Percentiles rank a stretch among this genome's conserved stretches.
These are phyloP conservation scores for Neodon shergylaensis DNA, from an alignment of 2,113 vertebrate genomes.

Conservation along the genomic window DNA sequence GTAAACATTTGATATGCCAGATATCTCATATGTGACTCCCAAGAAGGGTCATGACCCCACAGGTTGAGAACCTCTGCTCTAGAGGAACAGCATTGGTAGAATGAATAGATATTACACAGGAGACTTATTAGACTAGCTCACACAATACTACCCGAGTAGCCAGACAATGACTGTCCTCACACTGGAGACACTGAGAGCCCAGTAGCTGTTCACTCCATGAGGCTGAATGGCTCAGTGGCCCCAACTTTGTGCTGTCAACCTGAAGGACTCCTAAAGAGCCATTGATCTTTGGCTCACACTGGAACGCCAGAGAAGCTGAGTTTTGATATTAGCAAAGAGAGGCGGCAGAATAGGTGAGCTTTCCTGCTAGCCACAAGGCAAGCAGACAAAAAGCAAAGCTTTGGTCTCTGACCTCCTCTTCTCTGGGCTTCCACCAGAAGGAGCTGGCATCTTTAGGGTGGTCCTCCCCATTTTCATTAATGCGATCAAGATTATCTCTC, in stretches of 20 bases:
- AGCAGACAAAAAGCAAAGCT: background rate
- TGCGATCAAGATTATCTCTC: background rate
- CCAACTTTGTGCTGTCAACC: background rate
- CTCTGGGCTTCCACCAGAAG: background rate
- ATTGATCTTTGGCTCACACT: background rate
- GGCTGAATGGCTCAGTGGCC: background rate
- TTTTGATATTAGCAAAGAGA: background rate
- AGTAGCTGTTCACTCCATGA: background rate
- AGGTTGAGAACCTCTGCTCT: background rate
- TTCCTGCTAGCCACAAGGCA: background rate
- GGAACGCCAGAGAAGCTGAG: background rate
- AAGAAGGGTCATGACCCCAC: background rate
- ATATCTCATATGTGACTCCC: background rate
- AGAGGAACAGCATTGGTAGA: background rate
- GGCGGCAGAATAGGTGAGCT: background rate
- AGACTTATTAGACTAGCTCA: background rate
- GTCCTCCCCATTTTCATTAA: background rate
- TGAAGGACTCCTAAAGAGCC: background rate
- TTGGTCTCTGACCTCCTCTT: background rate
- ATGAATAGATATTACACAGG: background rate
- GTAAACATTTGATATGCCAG: background rate
- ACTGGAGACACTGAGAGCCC: background rate
- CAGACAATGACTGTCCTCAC: background rate
- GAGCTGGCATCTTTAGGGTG: background rate
- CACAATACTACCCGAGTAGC: background rate